A percentile compares a stretch with the other conserved stretches of the same genome.
phyloP scores from a whole-genome alignment of 2,113 vertebrate genomes.

The Opisthocomus hoazin region DNA sequence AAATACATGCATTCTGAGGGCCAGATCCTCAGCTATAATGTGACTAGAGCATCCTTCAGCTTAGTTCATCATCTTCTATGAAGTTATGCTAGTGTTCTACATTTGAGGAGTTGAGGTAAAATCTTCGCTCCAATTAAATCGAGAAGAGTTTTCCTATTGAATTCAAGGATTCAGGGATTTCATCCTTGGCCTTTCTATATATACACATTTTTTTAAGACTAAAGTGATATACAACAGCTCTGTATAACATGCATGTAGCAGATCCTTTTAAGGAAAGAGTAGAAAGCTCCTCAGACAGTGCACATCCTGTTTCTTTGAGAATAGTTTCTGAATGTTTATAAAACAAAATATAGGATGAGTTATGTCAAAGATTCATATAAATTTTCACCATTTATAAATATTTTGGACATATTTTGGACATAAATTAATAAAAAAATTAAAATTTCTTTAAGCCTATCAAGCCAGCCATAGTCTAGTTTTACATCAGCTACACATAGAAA shows the following conservation, averaged over 20 bases:
- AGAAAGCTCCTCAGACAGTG: conserved; percentile 31
- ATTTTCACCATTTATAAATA: conserved; percentile 45
- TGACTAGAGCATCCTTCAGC: background rate
- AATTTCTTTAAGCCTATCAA: background rate
- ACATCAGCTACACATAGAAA: background rate
- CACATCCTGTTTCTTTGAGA: conserved; percentile 21
- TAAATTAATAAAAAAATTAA: conserved; percentile 25
- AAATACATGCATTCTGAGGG: background rate
- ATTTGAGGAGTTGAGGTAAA: background rate
- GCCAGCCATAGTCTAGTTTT: background rate
- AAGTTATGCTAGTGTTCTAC: background rate
- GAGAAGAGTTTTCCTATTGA: background rate
- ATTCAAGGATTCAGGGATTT: background rate
- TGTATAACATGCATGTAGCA: background rate
- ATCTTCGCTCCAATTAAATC: conserved; percentile 29
- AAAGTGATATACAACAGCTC: conserved; percentile 54
- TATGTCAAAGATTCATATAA: conserved; percentile 19
- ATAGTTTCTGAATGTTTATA: conserved; percentile 42
- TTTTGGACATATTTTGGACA: background rate
- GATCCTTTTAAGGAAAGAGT: conserved; percentile 55
- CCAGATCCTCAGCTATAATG: background rate
- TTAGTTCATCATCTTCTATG: background rate
- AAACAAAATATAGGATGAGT: conserved; percentile 47
- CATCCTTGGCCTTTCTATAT: background rate
- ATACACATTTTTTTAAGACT: background rate